These are phyloP conservation scores for Hyposmocoma kahamanoa DNA, from an alignment of 1,140 invertebrate genomes.

Conservation along the genomic window DNA sequence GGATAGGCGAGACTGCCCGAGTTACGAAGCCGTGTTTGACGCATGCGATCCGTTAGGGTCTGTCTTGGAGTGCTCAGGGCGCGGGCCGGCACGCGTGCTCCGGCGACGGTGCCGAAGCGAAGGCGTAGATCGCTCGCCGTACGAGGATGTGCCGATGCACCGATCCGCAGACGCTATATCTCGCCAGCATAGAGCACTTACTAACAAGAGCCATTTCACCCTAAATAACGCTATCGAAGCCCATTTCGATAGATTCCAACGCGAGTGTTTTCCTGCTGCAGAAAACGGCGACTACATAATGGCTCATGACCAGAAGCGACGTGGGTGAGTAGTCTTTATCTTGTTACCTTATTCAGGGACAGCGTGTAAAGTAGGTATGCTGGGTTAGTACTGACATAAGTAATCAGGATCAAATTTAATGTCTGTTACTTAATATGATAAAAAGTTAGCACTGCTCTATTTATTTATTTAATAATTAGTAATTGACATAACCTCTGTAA, in stretches of 20 bases:
- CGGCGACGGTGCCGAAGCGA: conserved; percentile 62
- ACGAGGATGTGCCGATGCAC: conserved; percentile 54
- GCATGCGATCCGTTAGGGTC: conserved; percentile 56
- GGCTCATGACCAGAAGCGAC: conserved; percentile 47
- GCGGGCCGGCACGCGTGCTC: conserved; percentile 50
- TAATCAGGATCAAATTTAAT: too few species aligned
- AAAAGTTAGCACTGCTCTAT: too few species aligned
- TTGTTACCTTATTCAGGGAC: too few species aligned
- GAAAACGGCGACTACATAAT: conserved; percentile 63
- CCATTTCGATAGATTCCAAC: conserved; percentile 35
- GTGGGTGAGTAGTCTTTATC: conserved; percentile 40
- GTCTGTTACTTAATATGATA: too few species aligned
- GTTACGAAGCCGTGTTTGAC: conserved; percentile 63
- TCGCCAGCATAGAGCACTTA: conserved; percentile 33
- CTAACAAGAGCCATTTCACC: conserved; percentile 58
- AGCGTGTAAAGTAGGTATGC: too few species aligned
- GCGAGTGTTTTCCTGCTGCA: conserved; percentile 50
- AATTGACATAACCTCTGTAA: background rate
- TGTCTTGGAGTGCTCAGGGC: conserved; percentile 54
- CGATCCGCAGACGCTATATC: conserved; percentile 36
- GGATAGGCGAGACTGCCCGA: conserved; percentile 61
- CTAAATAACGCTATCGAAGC: conserved; percentile 38
- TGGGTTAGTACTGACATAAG: too few species aligned
- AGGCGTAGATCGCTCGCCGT: conserved; percentile 58
- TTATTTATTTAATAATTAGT: too few species aligned